These are phyloP conservation scores for Onychomys arenicola DNA, from an alignment of 2,797 vertebrate genomes.

Conservation along the genomic window DNA sequence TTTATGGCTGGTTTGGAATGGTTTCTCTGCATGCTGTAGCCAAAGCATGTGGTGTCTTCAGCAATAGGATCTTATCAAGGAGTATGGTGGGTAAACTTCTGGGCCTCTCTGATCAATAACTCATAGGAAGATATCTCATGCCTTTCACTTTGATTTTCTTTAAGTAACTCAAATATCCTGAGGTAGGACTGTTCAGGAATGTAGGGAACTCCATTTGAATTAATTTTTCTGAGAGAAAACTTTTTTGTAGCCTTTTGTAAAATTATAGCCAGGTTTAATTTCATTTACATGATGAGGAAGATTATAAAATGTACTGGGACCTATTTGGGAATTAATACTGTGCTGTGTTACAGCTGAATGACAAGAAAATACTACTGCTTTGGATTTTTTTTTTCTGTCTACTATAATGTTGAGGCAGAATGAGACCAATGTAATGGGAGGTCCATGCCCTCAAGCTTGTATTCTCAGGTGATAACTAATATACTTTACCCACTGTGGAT, in stretches of 20 bases:
- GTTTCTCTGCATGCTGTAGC: neutral
- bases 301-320: neutral
- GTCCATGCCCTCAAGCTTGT: neutral
- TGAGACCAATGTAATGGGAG: neutral
- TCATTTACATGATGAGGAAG: constrained; percentile 5
- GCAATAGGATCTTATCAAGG: neutral
- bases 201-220: neutral
- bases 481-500: neutral
- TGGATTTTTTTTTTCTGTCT: neutral
- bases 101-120: neutral
- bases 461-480: neutral
- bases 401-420: neutral
- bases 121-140: neutral
- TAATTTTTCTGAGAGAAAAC: neutral
- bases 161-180: neutral
- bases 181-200: neutral
- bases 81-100: neutral
- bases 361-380: neutral
- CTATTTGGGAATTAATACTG: neutral
- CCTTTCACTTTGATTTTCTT: neutral
- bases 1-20: neutral
- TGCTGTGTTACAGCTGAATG: neutral
- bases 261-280: neutral
- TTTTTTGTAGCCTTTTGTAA: neutral
- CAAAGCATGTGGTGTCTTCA: neutral